A percentile compares a stretch with the other conserved stretches of the same genome.
These are phyloP conservation scores for Morpho helenor DNA, from an alignment of 2,888 invertebrate genomes.

Conservation along the genomic window DNA sequence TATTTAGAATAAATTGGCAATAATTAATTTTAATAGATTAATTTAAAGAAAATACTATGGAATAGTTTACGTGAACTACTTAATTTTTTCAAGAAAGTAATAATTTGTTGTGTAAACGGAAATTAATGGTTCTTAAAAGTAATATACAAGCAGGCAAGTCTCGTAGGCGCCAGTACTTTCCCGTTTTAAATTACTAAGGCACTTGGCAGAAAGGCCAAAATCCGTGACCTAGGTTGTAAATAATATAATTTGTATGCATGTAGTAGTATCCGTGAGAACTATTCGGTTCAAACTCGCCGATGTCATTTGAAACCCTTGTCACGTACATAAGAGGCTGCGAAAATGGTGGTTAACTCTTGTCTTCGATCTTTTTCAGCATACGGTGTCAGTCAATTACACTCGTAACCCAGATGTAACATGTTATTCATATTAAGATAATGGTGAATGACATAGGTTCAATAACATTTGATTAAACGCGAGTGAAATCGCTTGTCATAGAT, in stretches of 20 bases:
- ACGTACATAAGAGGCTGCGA: constrained; percentile 21
- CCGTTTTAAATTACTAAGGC: constrained; percentile 11
- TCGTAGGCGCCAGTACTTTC: constrained; percentile 12
- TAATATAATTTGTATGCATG: constrained; percentile 34
- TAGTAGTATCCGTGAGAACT: constrained; percentile 12
- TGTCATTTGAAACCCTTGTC: constrained; percentile 17
- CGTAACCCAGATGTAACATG: too few species aligned
- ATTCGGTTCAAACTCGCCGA: constrained; percentile 11
- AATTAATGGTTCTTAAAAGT: background rate
- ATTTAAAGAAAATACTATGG: too few species aligned
- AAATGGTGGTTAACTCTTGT: constrained; percentile 4
- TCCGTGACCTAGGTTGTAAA: constrained; percentile 43
- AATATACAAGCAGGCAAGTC: background rate
- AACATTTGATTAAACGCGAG: too few species aligned
- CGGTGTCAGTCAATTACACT: too few species aligned
- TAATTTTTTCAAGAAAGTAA: too few species aligned
- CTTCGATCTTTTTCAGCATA: constrained; percentile 1
- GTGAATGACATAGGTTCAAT: too few species aligned
- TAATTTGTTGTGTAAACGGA: too few species aligned
- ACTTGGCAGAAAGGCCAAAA: constrained; percentile 19
- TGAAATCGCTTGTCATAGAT: too few species aligned
- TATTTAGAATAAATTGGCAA: too few species aligned
- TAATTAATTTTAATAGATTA: too few species aligned
- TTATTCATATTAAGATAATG: too few species aligned
- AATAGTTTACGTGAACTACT: too few species aligned